Base-by-base conservation (phyloP, 2,113 vertebrate species). In the Bubo blakistoni region DNA sequence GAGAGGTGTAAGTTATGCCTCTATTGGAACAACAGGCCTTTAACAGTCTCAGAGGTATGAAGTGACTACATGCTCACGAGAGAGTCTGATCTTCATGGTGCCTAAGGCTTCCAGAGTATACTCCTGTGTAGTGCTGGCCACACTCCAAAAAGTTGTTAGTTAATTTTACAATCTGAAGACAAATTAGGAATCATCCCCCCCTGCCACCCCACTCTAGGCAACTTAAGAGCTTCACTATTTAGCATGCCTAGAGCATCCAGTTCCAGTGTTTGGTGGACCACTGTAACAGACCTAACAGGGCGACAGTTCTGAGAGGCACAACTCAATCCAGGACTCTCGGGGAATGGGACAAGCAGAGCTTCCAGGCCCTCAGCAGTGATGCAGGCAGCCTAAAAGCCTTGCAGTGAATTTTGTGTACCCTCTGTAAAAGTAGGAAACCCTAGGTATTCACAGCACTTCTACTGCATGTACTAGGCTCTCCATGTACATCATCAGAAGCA, bases 51-150 rank as follows among this genome's bases (percentile, higher is more conserved):
- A 83, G 61, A 71, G 11, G 26, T 27, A 42, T 10, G 16, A 38
- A 59, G 20, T 22, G 27, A 88, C 19, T 55, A 24, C 16, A 55
- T 0, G 0, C 11, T 59, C 34, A 44, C 42, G 25, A 18, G 6
- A 84, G 36, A 70, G 65, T 62, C 24, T 71, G 51, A 58, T 49
- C 29, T 81, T 77, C 7, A 3, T 22, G 6, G 8, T 59, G 38
- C 30, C 34, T 26, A 52, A 61, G 24, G 46, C 30, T 74, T 84
- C 29, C 47, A 85, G 24, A 66, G 16, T 18, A 74, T 4, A 49
- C 70, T 11, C n/a, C 51, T 51, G 7, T 11, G 27, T 1, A 42
- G 10, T 40, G 34, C 1, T 81, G 26, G 58, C 15, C 34, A 52
- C 29, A 10, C 9, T 42, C 38, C 16, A 40, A 51, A 40, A 58